A percentile compares a stretch with the other conserved stretches of the same genome.
Evolutionary conservation across 2,113 vertebrate species (phyloP).

Genomic region (Leiothrix lutea): DNA sequence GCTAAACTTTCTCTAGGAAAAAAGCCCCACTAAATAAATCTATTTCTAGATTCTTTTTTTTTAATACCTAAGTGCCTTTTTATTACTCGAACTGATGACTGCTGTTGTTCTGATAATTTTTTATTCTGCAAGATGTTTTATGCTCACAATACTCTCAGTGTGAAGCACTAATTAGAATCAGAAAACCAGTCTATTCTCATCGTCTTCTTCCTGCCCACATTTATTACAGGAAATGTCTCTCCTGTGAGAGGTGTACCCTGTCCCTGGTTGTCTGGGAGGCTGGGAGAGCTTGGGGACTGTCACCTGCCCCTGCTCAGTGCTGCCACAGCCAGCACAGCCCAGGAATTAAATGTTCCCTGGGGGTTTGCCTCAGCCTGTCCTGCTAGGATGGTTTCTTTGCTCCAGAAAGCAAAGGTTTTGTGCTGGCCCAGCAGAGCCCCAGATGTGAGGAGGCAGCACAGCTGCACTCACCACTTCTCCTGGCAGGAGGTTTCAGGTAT

Average conservation of each 20-base stretch:
- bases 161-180: slow-evolving; percentile 19
- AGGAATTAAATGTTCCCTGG: neutral
- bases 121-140: neutral
- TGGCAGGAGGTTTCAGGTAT: neutral
- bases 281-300: accelerated
- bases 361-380: neutral
- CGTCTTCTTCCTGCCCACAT: neutral
- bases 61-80: neutral
- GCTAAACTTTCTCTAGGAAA: neutral
- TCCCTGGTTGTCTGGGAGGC: neutral
- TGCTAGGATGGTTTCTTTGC: neutral
- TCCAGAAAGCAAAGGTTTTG: neutral
- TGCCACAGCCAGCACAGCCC: neutral
- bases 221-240: neutral
- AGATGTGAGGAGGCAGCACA: neutral
- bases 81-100: neutral
- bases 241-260: neutral
- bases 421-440: neutral
- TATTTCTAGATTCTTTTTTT: neutral
- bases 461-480: neutral
- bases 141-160: neutral
- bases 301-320: neutral
- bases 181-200: neutral
- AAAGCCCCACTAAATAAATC: slow-evolving; percentile 6
- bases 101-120: neutral